Base-by-base conservation (phyloP, 2,113 vertebrate genomes). In the Bubo blakistoni region DNA sequence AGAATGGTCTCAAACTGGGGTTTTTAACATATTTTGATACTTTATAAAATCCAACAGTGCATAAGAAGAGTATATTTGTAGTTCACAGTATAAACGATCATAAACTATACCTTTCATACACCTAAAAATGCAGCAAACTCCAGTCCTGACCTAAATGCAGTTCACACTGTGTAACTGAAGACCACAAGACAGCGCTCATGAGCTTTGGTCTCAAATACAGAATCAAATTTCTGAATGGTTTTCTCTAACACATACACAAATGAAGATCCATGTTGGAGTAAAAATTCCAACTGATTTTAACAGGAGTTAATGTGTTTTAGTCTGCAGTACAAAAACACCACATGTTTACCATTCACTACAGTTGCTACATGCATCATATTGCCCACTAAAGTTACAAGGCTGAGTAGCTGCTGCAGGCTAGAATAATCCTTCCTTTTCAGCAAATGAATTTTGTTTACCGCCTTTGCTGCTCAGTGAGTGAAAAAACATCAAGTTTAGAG, bases 401-500 rank as follows among this genome's bases (percentile, higher is more conserved):
- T 73, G 62, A 59, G 51, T 17, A 78, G 80, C 83, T 87, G 81
- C 95, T 95, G 81, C 69, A 83, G 87, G 84, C 70, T 92, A 92
- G 47, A 94, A 61, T 30, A 88, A 32, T 17, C 66, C 34, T 81
- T 24, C 10, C 44, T 92, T 83, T 93, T 62, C 76, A 92, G 46
- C 54, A 88, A 85, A 91, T 67, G 74, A 80, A 83, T 94, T 94
- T 94, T 89, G 77, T 94, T 96, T 94, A 94, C 86, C 71, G 84
- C 71, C 46, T 83, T 90, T 88, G 61, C 81, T 86, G 54, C 67
- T 90, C 84, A 82, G 32, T 16, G 49, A 91, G 46, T 88, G 88
- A 93, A 92, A 97, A 92, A 44, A 1, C 32, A 91, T 82, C 66
- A 87, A 82, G 63, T 94, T 55, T 29, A 63, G 51, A 90, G 59